phyloP scores from a whole-genome alignment of 1,140 invertebrate genomes.

The Dinoponera quadriceps region DNA sequence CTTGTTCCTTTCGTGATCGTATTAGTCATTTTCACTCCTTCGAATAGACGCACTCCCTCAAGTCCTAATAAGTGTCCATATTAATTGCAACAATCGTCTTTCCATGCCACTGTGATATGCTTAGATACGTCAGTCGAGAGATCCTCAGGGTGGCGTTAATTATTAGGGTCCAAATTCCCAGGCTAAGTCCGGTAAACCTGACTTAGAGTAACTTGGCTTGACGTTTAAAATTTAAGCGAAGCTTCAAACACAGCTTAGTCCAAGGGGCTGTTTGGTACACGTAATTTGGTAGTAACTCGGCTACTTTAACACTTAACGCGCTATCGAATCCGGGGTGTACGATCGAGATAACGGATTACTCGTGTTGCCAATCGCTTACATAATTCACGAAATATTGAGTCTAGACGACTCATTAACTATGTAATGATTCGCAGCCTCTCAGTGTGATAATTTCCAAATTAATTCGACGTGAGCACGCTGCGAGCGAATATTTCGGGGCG shows the following conservation, averaged over 20 bases:
- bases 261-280: constrained; percentile 14
- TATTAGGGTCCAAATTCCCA: constrained; percentile 58
- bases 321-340: constrained; percentile 47
- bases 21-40: not conserved
- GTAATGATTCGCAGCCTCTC: not conserved
- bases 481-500: not conserved
- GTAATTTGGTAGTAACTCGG: constrained; percentile 57
- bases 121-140: not conserved
- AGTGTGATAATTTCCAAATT: not conserved
- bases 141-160: constrained; percentile 58
- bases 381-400: constrained; percentile 32
- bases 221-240: constrained; percentile 70
- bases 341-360: constrained; percentile 47
- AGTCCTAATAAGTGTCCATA: constrained; percentile 7
- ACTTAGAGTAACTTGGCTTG: constrained; percentile 59
- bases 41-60: not conserved
- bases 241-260: constrained; percentile 63
- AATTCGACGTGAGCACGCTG: not conserved
- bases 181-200: constrained; percentile 66
- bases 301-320: constrained; percentile 56
- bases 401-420: constrained; percentile 4
- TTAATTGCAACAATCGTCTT: not conserved
- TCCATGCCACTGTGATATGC: constrained; percentile 12
- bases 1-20: not conserved
- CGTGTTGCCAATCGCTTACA: constrained; percentile 12